Evolutionary conservation across 2,888 invertebrate genomes (phyloP).

Genomic region (Campoletis raptor): DNA sequence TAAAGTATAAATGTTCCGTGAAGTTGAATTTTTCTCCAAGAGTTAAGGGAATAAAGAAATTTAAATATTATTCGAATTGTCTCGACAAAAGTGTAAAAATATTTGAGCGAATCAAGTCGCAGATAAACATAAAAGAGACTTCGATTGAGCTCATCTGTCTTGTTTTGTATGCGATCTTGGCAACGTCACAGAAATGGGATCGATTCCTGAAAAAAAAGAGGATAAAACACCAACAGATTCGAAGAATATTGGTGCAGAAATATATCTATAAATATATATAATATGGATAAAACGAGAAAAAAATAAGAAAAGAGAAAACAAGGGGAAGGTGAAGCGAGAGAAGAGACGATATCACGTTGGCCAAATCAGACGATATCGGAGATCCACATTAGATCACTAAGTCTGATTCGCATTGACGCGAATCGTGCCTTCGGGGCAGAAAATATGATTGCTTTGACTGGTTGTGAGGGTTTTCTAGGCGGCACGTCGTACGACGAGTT

Average conservation of each 20-base stretch:
- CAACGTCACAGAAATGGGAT: constrained; percentile 27
- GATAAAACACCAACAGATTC: constrained; percentile 43
- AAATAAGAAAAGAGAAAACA: constrained; percentile 39
- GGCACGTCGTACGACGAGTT: constrained; percentile 73
- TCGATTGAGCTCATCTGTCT: constrained; percentile 27
- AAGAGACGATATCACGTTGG: constrained; percentile 70
- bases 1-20: neutral
- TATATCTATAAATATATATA: constrained; percentile 14
- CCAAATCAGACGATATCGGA: constrained; percentile 83
- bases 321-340: constrained; percentile 19
- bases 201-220: constrained; percentile 24
- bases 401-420: constrained; percentile 84
- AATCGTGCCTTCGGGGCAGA: constrained; percentile 84
- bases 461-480: constrained; percentile 76
- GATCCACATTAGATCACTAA: constrained; percentile 84
- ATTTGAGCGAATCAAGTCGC: neutral
- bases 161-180: constrained; percentile 45
- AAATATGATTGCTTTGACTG: constrained; percentile 84
- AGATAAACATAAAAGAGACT: neutral
- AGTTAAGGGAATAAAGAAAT: neutral
- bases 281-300: constrained; percentile 39
- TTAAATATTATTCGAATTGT: neutral
- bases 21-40: neutral
- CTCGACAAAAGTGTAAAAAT: neutral
- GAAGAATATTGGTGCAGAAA: constrained; percentile 34